These are phyloP conservation scores for Spongilla lacustris DNA, from an alignment of 37 sponge, comb jelly and placozoan genomes.

Conservation along the genomic window DNA sequence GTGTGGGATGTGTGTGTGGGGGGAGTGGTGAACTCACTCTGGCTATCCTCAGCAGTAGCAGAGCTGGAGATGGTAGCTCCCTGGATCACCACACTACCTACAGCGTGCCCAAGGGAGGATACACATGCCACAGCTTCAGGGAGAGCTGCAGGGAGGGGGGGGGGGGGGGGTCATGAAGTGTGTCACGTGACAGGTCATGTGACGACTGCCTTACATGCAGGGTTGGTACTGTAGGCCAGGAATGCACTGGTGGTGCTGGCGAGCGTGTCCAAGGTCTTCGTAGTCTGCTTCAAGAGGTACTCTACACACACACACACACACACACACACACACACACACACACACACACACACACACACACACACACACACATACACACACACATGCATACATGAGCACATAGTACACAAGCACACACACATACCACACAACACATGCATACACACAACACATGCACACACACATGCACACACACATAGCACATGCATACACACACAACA, in stretches of 20 bases:
- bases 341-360: too few relatives aligned
- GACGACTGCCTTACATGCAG: slow-evolving; percentile 22
- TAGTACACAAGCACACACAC: too few relatives aligned
- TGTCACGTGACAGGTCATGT: background rate
- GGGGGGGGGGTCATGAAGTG: background rate
- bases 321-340: too few relatives aligned
- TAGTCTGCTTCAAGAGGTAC: slow-evolving; percentile 39
- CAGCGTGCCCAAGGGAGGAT: slow-evolving; percentile 38
- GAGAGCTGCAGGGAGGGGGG: slow-evolving; percentile 14
- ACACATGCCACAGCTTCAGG: slow-evolving; percentile 47
- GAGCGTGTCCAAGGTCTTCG: slow-evolving; percentile 30
- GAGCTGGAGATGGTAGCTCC: slow-evolving; percentile 59
- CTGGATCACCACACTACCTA: slow-evolving; percentile 53
- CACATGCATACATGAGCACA: background rate
- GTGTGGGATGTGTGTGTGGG: too few relatives aligned
- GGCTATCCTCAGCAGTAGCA: slow-evolving; percentile 45
- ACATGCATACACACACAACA: background rate
- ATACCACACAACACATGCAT: too few relatives aligned
- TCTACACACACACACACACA: background rate
- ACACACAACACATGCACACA: too few relatives aligned
- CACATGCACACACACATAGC: background rate
- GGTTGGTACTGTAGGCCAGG: slow-evolving; percentile 48
- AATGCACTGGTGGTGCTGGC: slow-evolving; percentile 26
- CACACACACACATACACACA: background rate
- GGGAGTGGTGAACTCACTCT: slow-evolving; percentile 32